Evolutionary conservation across 2,888 invertebrate species (phyloP).

Genomic region (Oscheius sp.): DNA sequence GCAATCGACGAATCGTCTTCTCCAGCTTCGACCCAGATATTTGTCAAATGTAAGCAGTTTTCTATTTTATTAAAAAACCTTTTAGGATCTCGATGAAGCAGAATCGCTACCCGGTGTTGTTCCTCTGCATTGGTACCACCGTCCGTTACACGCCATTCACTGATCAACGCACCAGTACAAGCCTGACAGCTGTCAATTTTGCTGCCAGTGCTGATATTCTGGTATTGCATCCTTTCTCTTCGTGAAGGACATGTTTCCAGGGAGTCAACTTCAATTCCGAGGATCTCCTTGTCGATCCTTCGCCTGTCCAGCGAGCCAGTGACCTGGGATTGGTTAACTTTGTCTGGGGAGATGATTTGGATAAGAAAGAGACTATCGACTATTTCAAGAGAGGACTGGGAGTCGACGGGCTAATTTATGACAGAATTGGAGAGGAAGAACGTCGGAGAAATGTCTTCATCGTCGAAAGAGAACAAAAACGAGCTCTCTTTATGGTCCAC

Average conservation of each 20-base stretch:
- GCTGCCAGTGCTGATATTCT: slow-evolving; percentile 64
- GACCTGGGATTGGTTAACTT: slow-evolving; percentile 86
- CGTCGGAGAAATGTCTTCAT: slow-evolving; percentile 67
- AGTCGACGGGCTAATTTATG: slow-evolving; percentile 94
- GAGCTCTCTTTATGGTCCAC: slow-evolving; percentile 23
- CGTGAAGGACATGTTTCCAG: slow-evolving; percentile 58
- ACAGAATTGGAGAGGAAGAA: slow-evolving; percentile 77
- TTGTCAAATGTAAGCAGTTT: slow-evolving; percentile 82
- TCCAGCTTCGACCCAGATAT: slow-evolving; percentile 96
- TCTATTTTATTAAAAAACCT: slow-evolving; percentile 41
- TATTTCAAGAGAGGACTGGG: slow-evolving; percentile 89
- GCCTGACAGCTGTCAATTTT: slow-evolving; percentile 70
- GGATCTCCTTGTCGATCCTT: slow-evolving; percentile 84
- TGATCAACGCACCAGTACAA: slow-evolving; percentile 63
- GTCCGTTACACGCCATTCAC: slow-evolving; percentile 82
- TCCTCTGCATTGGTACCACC: slow-evolving; percentile 86
- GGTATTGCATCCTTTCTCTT: slow-evolving; percentile 38
- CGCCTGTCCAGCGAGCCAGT: slow-evolving; percentile 78
- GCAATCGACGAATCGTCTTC: slow-evolving; percentile 86
- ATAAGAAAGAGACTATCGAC: slow-evolving; percentile 84
- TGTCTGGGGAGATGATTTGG: slow-evolving; percentile 97
- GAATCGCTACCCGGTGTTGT: slow-evolving; percentile 95
- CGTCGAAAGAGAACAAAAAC: slow-evolving; percentile 68
- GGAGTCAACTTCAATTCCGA: slow-evolving; percentile 93
- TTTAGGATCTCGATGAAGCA: slow-evolving; percentile 87